These are phyloP conservation scores for Thyatira batis DNA, from an alignment of 2,888 invertebrate species.

Conservation along the genomic window DNA sequence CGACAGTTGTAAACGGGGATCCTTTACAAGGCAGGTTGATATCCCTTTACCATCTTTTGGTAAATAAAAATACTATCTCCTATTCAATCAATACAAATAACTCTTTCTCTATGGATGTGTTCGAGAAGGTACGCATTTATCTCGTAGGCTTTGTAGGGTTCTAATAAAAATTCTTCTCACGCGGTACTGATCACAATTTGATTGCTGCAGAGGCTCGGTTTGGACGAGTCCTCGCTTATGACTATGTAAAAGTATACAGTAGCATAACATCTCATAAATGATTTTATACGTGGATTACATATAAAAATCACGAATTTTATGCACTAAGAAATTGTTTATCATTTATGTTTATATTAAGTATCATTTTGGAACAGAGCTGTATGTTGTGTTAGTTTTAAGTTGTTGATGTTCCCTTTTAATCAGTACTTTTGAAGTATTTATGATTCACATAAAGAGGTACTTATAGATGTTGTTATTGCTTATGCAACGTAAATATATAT, in stretches of 20 bases:
- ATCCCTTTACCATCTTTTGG: constrained; percentile 22
- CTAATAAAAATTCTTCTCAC: constrained; percentile 70
- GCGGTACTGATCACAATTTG: constrained; percentile 73
- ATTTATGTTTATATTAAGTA: too few species aligned
- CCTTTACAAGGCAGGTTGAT: constrained; percentile 25
- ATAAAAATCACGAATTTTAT: neutral
- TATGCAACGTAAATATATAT: too few species aligned
- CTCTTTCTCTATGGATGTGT: constrained; percentile 32
- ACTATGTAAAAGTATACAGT: constrained; percentile 12
- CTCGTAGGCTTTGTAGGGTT: constrained; percentile 58
- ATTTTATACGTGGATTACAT: neutral
- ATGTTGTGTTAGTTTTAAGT: too few species aligned
- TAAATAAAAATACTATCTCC: constrained; percentile 40
- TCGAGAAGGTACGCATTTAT: constrained; percentile 47
- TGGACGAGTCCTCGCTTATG: constrained; percentile 28
- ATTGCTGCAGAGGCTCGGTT: constrained; percentile 55
- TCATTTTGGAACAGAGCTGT: too few species aligned
- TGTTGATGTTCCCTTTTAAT: too few species aligned
- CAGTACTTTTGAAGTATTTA: too few species aligned
- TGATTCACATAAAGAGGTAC: too few species aligned
- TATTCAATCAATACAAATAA: constrained; percentile 56
- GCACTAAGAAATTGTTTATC: too few species aligned
- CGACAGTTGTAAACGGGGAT: constrained; percentile 8
- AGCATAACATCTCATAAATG: neutral
- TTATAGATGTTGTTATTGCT: too few species aligned